These are phyloP conservation scores for Meleagris gallopavo DNA, from an alignment of 2,113 vertebrate species.

Conservation along the genomic window DNA sequence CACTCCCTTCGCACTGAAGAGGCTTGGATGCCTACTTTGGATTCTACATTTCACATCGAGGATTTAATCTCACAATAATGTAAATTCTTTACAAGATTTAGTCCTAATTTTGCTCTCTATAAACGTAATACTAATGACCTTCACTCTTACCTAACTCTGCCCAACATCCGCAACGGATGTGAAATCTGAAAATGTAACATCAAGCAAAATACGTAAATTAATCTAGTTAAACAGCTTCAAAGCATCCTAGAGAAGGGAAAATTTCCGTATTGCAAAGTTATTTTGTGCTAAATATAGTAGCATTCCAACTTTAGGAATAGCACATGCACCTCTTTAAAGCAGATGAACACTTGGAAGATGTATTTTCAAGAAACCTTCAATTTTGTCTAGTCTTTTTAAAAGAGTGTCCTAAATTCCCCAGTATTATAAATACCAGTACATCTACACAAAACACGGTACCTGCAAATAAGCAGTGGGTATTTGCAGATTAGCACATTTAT, in stretches of 20 bases:
- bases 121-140: background rate
- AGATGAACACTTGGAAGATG: background rate
- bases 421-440: too few species aligned
- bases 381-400: background rate
- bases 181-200: background rate
- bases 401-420: background rate
- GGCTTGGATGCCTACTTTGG: background rate
- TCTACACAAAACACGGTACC: background rate
- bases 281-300: background rate
- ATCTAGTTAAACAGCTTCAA: background rate
- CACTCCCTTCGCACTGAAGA: background rate
- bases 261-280: background rate
- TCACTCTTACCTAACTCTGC: background rate
- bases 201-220: background rate
- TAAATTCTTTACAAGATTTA: background rate
- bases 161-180: background rate
- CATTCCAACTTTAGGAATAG: background rate
- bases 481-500: background rate
- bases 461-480: background rate
- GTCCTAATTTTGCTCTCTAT: background rate
- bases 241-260: background rate
- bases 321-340: background rate
- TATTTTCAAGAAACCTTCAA: background rate
- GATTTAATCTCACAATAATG: background rate
- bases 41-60: background rate